A percentile compares a stretch with the other conserved stretches of the same genome.
Evolutionary conservation across 2,888 invertebrate species (phyloP).

Genomic region (Cantharis nigra): DNA sequence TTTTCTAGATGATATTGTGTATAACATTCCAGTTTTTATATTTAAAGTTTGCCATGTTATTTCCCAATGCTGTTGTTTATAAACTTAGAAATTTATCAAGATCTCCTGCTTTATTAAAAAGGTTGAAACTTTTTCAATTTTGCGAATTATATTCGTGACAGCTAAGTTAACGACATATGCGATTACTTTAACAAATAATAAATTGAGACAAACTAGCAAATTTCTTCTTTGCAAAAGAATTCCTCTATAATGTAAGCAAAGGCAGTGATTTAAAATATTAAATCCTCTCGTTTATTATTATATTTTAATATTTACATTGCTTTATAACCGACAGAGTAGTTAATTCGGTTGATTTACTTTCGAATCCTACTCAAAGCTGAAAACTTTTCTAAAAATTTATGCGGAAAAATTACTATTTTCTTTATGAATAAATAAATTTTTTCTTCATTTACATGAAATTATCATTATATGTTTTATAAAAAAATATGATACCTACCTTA

Average conservation of each 20-base stretch:
- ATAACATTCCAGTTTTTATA: constrained; percentile 14
- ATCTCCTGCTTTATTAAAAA: constrained; percentile 21
- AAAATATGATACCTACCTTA: not conserved
- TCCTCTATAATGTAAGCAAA: not conserved
- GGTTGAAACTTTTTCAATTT: constrained; percentile 25
- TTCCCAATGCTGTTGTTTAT: constrained; percentile 22
- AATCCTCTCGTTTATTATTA: not conserved
- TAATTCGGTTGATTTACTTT: not conserved
- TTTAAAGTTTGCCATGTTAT: constrained; percentile 14
- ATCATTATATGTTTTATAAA: not conserved
- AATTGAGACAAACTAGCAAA: not conserved
- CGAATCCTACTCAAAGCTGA: not conserved
- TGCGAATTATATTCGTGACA: constrained; percentile 9
- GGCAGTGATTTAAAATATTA: not conserved
- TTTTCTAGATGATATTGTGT: constrained; percentile 3
- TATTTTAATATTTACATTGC: not conserved
- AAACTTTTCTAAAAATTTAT: not conserved
- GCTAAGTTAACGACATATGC: constrained; percentile 2
- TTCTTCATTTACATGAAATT: not conserved
- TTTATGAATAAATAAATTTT: not conserved
- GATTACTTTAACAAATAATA: not conserved
- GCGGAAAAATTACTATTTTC: not conserved
- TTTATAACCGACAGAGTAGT: not conserved
- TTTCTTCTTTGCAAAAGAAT: not conserved
- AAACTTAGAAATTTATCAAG: constrained; percentile 18